Conservation (phyloP, 2,888 invertebrate species). For the Bruchidius siliquastri region DNA sequence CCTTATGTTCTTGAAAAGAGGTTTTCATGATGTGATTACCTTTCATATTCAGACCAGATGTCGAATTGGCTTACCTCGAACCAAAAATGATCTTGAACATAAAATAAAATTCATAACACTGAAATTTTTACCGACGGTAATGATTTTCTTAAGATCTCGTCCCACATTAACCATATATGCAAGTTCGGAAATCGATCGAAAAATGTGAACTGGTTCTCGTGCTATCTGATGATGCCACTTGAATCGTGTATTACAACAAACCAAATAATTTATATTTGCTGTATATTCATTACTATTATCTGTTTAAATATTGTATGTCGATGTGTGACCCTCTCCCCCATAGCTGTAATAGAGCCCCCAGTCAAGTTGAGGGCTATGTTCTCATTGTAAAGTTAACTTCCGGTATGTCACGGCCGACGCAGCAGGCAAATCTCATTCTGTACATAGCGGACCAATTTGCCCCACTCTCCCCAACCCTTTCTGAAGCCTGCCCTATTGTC, state of each 20-base stretch:
- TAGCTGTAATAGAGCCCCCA: not conserved
- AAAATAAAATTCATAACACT: too few species aligned
- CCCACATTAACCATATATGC: not conserved
- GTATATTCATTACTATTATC: constrained; percentile 36
- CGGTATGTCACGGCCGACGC: constrained; percentile 42
- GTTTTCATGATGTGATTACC: not conserved
- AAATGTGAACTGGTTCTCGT: constrained; percentile 11
- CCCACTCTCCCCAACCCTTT: not conserved
- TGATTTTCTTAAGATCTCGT: not conserved
- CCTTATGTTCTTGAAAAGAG: too few species aligned
- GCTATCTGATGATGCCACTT: constrained; percentile 44
- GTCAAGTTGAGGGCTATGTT: constrained; percentile 19
- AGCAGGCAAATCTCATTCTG: constrained; percentile 30
- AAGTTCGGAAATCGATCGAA: not conserved
- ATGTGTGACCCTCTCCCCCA: constrained; percentile 32
- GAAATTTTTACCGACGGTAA: not conserved
- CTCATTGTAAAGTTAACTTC: constrained; percentile 39
- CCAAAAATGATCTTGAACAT: too few species aligned
- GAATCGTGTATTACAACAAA: constrained; percentile 47
- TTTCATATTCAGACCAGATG: too few species aligned
- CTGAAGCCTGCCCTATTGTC: not conserved
- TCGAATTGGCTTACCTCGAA: too few species aligned
- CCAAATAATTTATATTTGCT: constrained; percentile 49
- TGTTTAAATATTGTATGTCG: constrained; percentile 29
- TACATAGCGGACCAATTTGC: constrained; percentile 49